phyloP scores from a whole-genome alignment of 1,140 invertebrate species.

The Philopotamus ludificatus region DNA sequence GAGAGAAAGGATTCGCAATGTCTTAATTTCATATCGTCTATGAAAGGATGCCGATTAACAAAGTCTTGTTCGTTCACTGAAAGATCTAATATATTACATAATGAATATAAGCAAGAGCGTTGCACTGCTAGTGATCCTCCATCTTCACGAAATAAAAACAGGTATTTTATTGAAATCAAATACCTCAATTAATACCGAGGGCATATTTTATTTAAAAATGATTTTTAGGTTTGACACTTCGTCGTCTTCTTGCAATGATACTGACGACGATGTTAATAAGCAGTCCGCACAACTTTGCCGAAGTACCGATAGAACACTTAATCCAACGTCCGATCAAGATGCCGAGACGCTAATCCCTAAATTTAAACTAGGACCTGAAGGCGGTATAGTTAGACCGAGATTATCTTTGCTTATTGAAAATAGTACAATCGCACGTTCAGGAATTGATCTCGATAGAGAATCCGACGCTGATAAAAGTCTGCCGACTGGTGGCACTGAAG shows the following conservation, averaged over 20 bases:
- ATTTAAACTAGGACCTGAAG: conserved; percentile 62
- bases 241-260: conserved; percentile 55
- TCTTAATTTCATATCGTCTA: conserved; percentile 44
- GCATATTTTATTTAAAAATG: neutral
- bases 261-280: conserved; percentile 52
- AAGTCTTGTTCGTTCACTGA: conserved; percentile 70
- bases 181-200: conserved; percentile 1
- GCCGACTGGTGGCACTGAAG: conserved; percentile 58
- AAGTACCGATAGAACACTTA: conserved; percentile 54
- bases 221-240: conserved; percentile 51
- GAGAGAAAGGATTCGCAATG: conserved; percentile 30
- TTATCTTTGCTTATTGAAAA: conserved; percentile 49
- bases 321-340: conserved; percentile 48
- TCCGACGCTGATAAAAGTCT: conserved; percentile 54
- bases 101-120: conserved; percentile 54
- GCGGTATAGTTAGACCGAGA: conserved; percentile 49
- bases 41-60: conserved; percentile 50
- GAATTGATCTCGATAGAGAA: conserved; percentile 50
- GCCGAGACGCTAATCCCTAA: conserved; percentile 55
- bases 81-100: conserved; percentile 56
- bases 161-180: conserved; percentile 39
- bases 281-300: conserved; percentile 48
- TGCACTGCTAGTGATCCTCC: conserved; percentile 61
- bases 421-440: conserved; percentile 49
- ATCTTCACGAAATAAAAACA: conserved; percentile 52